Evolutionary conservation across 2,113 vertebrate genomes (phyloP), one percentile per base, ranked within the genome.

Genomic region (Vulpes vulpes): DNA sequence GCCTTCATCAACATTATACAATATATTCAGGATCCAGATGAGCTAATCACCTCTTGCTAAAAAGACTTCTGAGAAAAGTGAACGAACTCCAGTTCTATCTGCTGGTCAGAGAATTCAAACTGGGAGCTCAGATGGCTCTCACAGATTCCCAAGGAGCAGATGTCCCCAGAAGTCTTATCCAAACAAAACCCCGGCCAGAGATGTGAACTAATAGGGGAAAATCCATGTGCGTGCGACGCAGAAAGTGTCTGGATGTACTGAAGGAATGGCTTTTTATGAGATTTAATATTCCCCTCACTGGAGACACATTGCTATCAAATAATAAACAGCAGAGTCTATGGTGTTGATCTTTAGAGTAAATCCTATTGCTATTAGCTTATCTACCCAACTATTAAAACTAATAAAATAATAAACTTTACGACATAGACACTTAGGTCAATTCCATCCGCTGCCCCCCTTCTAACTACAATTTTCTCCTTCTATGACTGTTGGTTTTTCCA

Each of bases 321-420:
- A 98, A 98, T 98, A 98, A 98, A 97, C 97, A 97, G 81, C 95
- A 16, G 73, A 65, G 64, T 67, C 87, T 22, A 25, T 3, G 55
- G 79, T 97, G 97, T 97, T 98, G 97, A 98, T 98, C 91, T 97
- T 96, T 98, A 97, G 97, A 98, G 97, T 97, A 97, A 98, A 98
- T 96, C 95, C 87, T 81, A 93, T 97, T 86, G 97, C 97, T 98
- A 98, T 98, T 98, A 97, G 97, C 96, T 97, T 98, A 98, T 98
- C 97, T 98, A 23, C 65, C 76, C 95, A 97, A 92, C 94, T 96
- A 98, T 98, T 98, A 98, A 97, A 98, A 97, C 97, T 96, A 97
- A 98, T 98, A 98, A 97, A 98, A 98, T 97, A 97, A 98, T 98
- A 97, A 98, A 98, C 97, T 97, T 97, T 95, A 97, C 49, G 97